These are phyloP conservation scores for Parapsyche elsis DNA, from an alignment of 1,140 invertebrate species.

Conservation along the genomic window DNA sequence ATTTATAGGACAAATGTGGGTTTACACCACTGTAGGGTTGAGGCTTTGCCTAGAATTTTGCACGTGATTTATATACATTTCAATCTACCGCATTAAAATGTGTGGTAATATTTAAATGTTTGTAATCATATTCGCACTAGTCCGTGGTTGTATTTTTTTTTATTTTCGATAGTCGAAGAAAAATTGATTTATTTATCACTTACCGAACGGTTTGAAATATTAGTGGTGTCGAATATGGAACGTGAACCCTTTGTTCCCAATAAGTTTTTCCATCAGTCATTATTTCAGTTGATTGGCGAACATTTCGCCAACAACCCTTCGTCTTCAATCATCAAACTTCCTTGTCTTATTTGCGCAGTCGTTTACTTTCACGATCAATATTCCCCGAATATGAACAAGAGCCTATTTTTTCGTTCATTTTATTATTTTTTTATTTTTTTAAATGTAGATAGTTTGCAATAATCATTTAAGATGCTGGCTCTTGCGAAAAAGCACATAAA, in stretches of 20 bases:
- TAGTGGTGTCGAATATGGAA: background rate
- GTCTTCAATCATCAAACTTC: constrained; percentile 23
- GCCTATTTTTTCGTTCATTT: background rate
- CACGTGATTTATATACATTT: too few relatives aligned
- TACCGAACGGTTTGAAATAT: constrained; percentile 16
- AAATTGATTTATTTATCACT: constrained; percentile 22
- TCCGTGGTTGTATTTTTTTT: too few relatives aligned
- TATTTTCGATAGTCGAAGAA: too few relatives aligned
- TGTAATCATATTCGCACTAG: too few relatives aligned
- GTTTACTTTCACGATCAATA: background rate
- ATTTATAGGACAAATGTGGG: constrained; percentile 18
- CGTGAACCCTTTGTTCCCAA: constrained; percentile 5
- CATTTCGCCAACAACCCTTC: constrained; percentile 18
- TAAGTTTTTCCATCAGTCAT: constrained; percentile 36
- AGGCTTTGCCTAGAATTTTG: too few relatives aligned
- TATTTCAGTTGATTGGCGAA: constrained; percentile 17
- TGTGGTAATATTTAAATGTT: too few relatives aligned
- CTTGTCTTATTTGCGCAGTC: background rate
- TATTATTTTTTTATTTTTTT: background rate
- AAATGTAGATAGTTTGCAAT: too few relatives aligned
- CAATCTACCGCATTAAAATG: too few relatives aligned
- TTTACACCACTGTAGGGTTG: background rate
- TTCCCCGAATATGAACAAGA: background rate
- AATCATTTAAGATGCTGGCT: too few relatives aligned
- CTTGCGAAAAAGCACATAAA: too few relatives aligned